Percentiles rank a stretch among this genome's conserved stretches.
Evolutionary conservation across 1,140 invertebrate genomes (phyloP).

Genomic region (Zaprionus gabonicus): DNA sequence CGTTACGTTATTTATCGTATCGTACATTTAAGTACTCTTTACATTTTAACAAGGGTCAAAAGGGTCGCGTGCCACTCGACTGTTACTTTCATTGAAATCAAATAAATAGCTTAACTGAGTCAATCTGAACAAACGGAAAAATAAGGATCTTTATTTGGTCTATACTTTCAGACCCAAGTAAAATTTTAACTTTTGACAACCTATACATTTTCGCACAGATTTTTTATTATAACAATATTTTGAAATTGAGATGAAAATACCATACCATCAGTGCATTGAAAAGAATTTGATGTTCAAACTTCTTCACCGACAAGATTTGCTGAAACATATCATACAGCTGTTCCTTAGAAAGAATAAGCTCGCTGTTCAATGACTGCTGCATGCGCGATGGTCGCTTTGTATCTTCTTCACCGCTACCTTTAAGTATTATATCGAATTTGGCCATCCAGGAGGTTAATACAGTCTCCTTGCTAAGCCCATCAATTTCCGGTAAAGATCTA

Average conservation of each 20-base stretch:
- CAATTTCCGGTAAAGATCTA: conserved; percentile 98
- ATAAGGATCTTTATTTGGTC: too few relatives aligned
- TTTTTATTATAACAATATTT: too few relatives aligned
- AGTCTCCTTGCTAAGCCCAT: conserved; percentile 99
- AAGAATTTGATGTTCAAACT: conserved; percentile 99
- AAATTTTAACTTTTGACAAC: too few relatives aligned
- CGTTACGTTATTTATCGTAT: too few relatives aligned
- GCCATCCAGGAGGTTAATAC: conserved; percentile 99
- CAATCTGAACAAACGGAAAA: too few relatives aligned
- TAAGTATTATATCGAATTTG: conserved; percentile 99
- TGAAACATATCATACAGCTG: conserved; percentile 99
- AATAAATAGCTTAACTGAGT: too few relatives aligned
- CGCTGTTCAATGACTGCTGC: conserved; percentile 95
- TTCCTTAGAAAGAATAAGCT: conserved; percentile 97
- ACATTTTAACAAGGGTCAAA: too few relatives aligned
- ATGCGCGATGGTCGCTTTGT: conserved; percentile 93
- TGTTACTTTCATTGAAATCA: too few relatives aligned
- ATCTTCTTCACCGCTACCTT: conserved; percentile 94
- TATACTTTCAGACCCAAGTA: background rate
- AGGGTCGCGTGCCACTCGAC: too few relatives aligned
- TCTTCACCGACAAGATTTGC: conserved; percentile 98
- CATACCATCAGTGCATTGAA: conserved; percentile 98
- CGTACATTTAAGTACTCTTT: too few relatives aligned
- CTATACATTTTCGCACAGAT: too few relatives aligned
- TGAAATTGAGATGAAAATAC: background rate